These are phyloP conservation scores for Microcebus ravelobensis DNA, from an alignment of 2,113 vertebrate genomes.

Conservation along the genomic window DNA sequence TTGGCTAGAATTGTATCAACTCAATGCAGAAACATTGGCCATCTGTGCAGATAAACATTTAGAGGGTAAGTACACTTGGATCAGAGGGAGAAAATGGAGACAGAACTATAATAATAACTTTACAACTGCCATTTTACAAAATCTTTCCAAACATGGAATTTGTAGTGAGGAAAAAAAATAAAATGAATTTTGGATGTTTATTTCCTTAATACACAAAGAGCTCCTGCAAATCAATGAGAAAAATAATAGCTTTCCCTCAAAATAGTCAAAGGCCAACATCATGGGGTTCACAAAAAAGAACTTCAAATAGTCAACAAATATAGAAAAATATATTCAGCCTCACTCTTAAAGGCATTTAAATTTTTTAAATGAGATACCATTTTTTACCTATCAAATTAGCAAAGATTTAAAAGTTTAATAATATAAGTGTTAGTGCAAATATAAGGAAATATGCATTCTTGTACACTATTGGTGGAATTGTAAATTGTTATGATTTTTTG, in stretches of 20 bases:
- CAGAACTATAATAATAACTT: not conserved
- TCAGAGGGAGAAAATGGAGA: slow-evolving; percentile 19
- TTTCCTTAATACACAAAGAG: slow-evolving; percentile 42
- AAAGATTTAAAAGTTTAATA: not conserved
- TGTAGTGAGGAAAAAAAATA: not conserved
- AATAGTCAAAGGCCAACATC: not conserved
- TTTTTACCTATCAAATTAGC: not conserved
- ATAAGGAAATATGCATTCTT: not conserved
- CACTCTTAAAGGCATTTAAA: not conserved
- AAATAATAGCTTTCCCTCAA: not conserved
- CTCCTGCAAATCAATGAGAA: not conserved
- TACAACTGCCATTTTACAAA: not conserved
- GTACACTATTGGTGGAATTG: not conserved
- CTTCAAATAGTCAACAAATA: not conserved
- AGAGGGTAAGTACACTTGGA: not conserved
- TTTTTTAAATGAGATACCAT: not conserved
- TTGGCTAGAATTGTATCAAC: slow-evolving; percentile 32
- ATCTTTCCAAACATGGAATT: slow-evolving; percentile 16
- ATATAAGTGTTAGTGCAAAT: not conserved
- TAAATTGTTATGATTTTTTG: not conserved
- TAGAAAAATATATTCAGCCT: not conserved
- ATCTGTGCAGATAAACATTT: slow-evolving; percentile 30
- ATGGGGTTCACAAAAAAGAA: not conserved
- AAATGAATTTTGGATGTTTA: not conserved
- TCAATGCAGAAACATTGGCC: not conserved